phyloP scores from a whole-genome alignment of 2,888 invertebrate species.

The Cenopis cana region DNA sequence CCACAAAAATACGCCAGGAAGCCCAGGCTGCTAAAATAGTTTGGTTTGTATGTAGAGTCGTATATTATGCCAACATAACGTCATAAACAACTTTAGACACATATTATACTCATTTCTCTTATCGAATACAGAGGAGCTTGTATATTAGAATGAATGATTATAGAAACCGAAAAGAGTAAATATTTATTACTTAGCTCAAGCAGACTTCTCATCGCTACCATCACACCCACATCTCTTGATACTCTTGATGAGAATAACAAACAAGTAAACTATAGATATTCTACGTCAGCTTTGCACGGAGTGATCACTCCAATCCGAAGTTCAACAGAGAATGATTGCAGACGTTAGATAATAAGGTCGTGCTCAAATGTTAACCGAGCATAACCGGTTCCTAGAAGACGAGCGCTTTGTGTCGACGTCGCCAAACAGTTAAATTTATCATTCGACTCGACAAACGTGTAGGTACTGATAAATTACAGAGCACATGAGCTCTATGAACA shows the following conservation, averaged over 20 bases:
- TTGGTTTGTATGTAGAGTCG: not conserved
- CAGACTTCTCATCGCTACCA: not conserved
- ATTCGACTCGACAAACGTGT: conserved; percentile 47
- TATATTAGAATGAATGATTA: conserved; percentile 2
- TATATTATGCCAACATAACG: not conserved
- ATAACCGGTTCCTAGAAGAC: conserved; percentile 60
- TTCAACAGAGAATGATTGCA: conserved; percentile 55
- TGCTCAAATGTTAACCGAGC: conserved; percentile 57
- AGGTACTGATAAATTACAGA: conserved; percentile 46
- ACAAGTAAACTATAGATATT: conserved; percentile 46
- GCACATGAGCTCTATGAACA: conserved; percentile 25
- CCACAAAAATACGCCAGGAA: conserved; percentile 56
- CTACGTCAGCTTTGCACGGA: conserved; percentile 48
- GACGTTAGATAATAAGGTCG: conserved; percentile 64
- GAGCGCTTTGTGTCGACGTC: conserved; percentile 56
- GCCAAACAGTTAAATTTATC: conserved; percentile 51
- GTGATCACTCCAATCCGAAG: conserved; percentile 49
- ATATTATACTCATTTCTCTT: not conserved
- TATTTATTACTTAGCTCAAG: conserved; percentile 23
- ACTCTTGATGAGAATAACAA: conserved; percentile 57
- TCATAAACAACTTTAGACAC: conserved; percentile 1
- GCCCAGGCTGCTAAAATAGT: conserved; percentile 40
- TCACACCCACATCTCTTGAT: conserved; percentile 56
- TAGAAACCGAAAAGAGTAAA: conserved; percentile 15
- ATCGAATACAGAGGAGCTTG: not conserved